Percentiles rank a stretch among this genome's conserved stretches.
phyloP scores from a whole-genome alignment of 2,888 invertebrate genomes.

The Athetis lepigone region DNA sequence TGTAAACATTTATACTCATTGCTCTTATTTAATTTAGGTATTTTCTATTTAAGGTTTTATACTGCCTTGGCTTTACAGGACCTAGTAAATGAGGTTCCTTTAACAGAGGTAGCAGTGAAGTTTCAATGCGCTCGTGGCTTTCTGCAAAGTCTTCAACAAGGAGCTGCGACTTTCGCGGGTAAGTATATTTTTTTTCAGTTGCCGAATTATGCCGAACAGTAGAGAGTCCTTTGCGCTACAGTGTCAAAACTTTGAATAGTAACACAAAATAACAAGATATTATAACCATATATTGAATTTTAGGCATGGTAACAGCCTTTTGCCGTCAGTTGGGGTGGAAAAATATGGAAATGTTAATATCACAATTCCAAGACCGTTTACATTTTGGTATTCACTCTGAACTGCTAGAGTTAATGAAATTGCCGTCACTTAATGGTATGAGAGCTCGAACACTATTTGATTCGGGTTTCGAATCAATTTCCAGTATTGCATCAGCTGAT shows the following conservation, averaged over 20 bases:
- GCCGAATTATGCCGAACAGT: too few species aligned
- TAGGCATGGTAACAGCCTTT: constrained; percentile 99
- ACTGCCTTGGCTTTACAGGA: constrained; percentile 98
- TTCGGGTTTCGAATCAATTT: constrained; percentile 94
- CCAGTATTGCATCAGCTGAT: constrained; percentile 94
- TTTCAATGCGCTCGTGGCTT: constrained; percentile 97
- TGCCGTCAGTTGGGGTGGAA: constrained; percentile 98
- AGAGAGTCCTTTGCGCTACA: too few species aligned
- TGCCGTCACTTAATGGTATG: constrained; percentile 95
- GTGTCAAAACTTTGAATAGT: too few species aligned
- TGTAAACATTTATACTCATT: too few species aligned
- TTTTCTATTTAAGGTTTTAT: constrained; percentile 92
- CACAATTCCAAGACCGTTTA: constrained; percentile 98
- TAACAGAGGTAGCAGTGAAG: constrained; percentile 95
- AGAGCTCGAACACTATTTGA: constrained; percentile 96
- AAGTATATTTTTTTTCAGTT: constrained; percentile 39
- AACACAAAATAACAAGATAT: too few species aligned
- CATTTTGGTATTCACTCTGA: constrained; percentile 98
- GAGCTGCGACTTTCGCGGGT: constrained; percentile 98
- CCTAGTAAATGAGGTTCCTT: constrained; percentile 96
- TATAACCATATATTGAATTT: constrained; percentile 12
- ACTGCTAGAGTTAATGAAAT: constrained; percentile 96
- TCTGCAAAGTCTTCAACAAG: constrained; percentile 98
- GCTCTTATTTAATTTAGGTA: background rate
- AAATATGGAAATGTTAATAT: constrained; percentile 96